phyloP scores from a whole-genome alignment of 1,140 invertebrate species.

The Eciton burchellii region DNA sequence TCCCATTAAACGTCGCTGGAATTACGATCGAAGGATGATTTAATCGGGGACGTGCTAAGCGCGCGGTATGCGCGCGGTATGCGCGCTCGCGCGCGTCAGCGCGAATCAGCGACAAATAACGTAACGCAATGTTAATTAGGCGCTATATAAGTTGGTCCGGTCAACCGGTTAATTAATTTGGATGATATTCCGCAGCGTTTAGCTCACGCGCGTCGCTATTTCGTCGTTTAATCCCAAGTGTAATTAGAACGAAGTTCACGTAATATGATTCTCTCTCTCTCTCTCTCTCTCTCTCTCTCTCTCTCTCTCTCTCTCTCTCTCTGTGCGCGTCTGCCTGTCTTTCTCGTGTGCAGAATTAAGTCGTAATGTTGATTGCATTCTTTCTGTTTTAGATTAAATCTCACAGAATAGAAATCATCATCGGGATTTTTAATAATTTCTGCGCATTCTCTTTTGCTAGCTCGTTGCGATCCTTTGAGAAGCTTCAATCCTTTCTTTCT shows the following conservation, averaged over 20 bases:
- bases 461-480: not conserved
- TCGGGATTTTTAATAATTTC: not conserved
- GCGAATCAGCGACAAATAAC: too few species aligned
- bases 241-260: not conserved
- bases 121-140: constrained; percentile 24
- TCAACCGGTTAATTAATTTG: constrained; percentile 14
- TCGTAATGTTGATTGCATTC: not conserved
- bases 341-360: not conserved
- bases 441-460: not conserved
- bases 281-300: too few species aligned
- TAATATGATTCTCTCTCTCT: not conserved
- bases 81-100: not conserved
- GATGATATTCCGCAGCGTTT: not conserved
- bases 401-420: not conserved
- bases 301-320: too few species aligned
- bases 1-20: not conserved
- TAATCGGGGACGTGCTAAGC: constrained; percentile 9
- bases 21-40: constrained; percentile 9
- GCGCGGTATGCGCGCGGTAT: not conserved
- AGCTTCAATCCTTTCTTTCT: not conserved
- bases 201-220: constrained; percentile 3
- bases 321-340: too few species aligned
- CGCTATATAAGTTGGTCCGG: not conserved
- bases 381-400: not conserved
- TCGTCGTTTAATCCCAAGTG: not conserved